Evolutionary conservation across 1,140 invertebrate genomes (phyloP).

Genomic region (Dinoponera quadriceps): DNA sequence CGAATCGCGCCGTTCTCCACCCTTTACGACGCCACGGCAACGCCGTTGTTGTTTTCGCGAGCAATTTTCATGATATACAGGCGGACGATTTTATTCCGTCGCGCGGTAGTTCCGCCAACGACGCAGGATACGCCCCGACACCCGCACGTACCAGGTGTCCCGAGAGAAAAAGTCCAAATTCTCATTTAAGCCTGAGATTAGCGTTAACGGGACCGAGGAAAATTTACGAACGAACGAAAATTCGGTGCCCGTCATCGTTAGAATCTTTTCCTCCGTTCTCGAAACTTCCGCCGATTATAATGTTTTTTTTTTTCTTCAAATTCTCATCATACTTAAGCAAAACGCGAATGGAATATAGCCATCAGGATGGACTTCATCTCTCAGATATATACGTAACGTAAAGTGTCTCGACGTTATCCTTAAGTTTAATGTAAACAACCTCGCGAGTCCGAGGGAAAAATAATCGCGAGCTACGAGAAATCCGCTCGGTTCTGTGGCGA

Average conservation of each 20-base stretch:
- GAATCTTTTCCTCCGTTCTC: too few species aligned
- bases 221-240: neutral
- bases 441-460: neutral
- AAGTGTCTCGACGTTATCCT: too few species aligned
- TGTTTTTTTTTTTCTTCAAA: too few species aligned
- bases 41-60: slow-evolving; percentile 43
- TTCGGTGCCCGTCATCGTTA: neutral
- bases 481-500: neutral
- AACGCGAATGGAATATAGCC: too few species aligned
- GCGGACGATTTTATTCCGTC: slow-evolving; percentile 61
- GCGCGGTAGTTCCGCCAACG: slow-evolving; percentile 53
- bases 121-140: slow-evolving; percentile 48
- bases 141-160: slow-evolving; percentile 16
- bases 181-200: neutral
- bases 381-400: too few species aligned
- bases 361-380: too few species aligned
- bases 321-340: too few species aligned
- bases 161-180: neutral
- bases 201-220: neutral
- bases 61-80: slow-evolving; percentile 64
- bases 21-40: slow-evolving; percentile 20
- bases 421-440: neutral
- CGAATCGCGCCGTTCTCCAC: slow-evolving; percentile 38
- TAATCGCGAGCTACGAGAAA: too few species aligned
- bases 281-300: too few species aligned